Conservation (phyloP, 1,140 invertebrate species). For the Manduca sexta region DNA sequence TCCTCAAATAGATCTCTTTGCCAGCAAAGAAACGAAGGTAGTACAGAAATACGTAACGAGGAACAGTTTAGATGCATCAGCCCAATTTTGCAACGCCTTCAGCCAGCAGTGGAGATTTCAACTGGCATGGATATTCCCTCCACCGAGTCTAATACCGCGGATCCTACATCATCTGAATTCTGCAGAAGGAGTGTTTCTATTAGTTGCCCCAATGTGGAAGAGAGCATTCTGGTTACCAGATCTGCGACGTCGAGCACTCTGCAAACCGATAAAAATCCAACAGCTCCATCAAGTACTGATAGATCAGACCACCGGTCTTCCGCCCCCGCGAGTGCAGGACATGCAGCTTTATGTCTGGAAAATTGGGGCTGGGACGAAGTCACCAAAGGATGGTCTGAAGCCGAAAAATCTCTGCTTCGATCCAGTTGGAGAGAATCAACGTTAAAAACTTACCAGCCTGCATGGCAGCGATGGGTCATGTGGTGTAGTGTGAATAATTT, state of each 20-base stretch:
- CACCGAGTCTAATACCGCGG: slow-evolving; percentile 26
- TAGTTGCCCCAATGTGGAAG: slow-evolving; percentile 29
- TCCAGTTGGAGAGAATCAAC: too few relatives aligned
- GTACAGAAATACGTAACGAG: slow-evolving; percentile 24
- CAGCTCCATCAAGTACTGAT: slow-evolving; percentile 22
- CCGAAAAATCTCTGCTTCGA: too few relatives aligned
- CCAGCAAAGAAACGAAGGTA: slow-evolving; percentile 21
- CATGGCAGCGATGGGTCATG: too few relatives aligned
- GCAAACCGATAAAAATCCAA: too few relatives aligned
- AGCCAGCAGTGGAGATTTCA: slow-evolving; percentile 28
- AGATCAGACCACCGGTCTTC: too few relatives aligned
- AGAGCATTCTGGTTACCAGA: slow-evolving; percentile 26
- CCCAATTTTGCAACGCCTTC: slow-evolving; percentile 33
- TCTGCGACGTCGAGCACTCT: too few relatives aligned
- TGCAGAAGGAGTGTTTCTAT: slow-evolving; percentile 13
- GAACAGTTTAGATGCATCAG: slow-evolving; percentile 26
- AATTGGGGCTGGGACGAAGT: too few relatives aligned
- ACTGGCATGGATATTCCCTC: slow-evolving; percentile 39
- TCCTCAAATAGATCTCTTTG: slow-evolving; percentile 39
- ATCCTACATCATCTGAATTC: slow-evolving; percentile 12
- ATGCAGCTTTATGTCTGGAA: too few relatives aligned
- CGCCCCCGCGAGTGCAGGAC: slow-evolving; percentile 16
- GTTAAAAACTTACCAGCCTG: too few relatives aligned
- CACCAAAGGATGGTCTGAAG: too few relatives aligned
- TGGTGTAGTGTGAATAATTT: too few relatives aligned